These are phyloP conservation scores for Drosophila kuntzei DNA, from an alignment of 2,888 invertebrate species.

Conservation along the genomic window DNA sequence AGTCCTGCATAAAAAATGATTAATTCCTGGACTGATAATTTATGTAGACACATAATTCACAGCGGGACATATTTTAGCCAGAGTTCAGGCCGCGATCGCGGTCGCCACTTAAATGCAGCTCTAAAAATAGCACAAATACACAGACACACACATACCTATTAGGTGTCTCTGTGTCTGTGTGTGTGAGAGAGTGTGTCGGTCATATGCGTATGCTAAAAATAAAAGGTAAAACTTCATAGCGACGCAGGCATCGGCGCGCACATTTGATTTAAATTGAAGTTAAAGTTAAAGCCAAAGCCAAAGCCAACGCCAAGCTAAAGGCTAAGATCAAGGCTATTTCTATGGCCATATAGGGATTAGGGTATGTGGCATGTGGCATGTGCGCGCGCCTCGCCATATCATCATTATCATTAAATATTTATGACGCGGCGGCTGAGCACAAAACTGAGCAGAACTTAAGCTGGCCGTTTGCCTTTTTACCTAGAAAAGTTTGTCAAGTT, in stretches of 20 bases:
- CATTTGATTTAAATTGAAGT: conserved; percentile 81
- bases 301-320: conserved; percentile 25
- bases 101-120: conserved; percentile 75
- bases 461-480: conserved; percentile 56
- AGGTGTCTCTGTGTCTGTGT: conserved; percentile 15
- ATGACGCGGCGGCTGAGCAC: conserved; percentile 69
- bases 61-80: conserved; percentile 77
- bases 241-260: conserved; percentile 67
- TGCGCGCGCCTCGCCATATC: conserved; percentile 49
- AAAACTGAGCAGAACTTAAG: conserved; percentile 39
- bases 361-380: conserved; percentile 58
- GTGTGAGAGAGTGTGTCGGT: conserved; percentile 56
- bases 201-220: conserved; percentile 78
- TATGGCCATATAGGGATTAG: conserved; percentile 38
- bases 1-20: conserved; percentile 81
- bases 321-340: conserved; percentile 72
- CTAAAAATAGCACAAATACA: conserved; percentile 71
- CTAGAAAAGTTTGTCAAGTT: conserved; percentile 69
- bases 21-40: conserved; percentile 82
- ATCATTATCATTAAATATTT: conserved; percentile 80
- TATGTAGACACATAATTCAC: conserved; percentile 84
- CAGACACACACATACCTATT: conserved; percentile 6
- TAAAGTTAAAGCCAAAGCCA: conserved; percentile 50
- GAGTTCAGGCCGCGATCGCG: conserved; percentile 75
- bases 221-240: conserved; percentile 54